Evolutionary conservation across 2,113 vertebrate genomes (phyloP), one percentile per base, ranked within the genome.

Genomic region (Phyllostomus hastatus): DNA sequence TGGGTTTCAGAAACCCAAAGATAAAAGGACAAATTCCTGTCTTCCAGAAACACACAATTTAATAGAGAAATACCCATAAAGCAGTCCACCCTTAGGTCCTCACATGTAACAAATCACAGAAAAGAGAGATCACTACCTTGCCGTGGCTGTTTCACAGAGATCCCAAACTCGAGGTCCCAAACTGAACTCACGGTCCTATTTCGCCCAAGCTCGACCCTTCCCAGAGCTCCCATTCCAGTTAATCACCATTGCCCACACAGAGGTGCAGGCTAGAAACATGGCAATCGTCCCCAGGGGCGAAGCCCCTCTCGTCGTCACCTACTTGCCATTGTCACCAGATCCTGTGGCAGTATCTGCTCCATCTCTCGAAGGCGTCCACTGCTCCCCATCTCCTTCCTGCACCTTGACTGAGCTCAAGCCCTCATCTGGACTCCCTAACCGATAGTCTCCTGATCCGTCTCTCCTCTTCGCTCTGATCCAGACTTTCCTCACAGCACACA

Each of bases 251-350:
- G 5, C 59, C 7, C 31, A 75, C 1, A 4, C 7, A 31, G 4
- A 64, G 15, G 70, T 10, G 17, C 7, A 75, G 1, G 5, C 10
- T 8, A 57, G 4, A 14, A 52, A 75, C 19, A 33, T 1, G 5
- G 4, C 0, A 41, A 19, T 50, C 4, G 31, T 20, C 75, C 50
- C 20, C 4, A 0, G 26, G 9, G n/a, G n/a, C n/a, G n/a, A n/a
- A n/a, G n/a, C n/a, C 15, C 1, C 59, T n/a, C 8, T 31, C 54
- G 5, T 19, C 7, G 9, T n/a, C 5, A 35, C 43, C 12, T 54
- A 2, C 33, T 35, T 52, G 35, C 22, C 10, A 5, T 50, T 35
- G 10, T 43, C 5, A 52, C 22, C 33, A 26, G 26, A 33, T 35
- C 11, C 48, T 35, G 2, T 4, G 20, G 57, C 22, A 3, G 38